phyloP scores from a whole-genome alignment of 1,140 invertebrate species.

The Liolophura sinensis region DNA sequence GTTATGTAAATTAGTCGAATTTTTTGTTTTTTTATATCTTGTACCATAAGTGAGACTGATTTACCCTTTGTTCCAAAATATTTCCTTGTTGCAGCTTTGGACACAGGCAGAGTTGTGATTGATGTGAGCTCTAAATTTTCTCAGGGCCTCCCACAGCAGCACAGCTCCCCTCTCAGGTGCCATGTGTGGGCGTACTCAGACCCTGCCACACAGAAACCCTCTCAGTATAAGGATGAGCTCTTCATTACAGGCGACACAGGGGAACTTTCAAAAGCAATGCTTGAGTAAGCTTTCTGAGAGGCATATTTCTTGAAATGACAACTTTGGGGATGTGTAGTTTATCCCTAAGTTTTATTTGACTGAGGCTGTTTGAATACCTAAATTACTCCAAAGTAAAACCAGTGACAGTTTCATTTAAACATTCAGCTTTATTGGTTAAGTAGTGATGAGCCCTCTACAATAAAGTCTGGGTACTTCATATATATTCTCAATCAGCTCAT shows the following conservation, averaged over 20 bases:
- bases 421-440: no score
- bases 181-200: slow-evolving; percentile 34
- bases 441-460: no score
- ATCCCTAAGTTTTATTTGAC: no score
- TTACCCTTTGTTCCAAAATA: not conserved
- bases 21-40: not conserved
- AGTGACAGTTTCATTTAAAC: no score
- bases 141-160: slow-evolving; percentile 30
- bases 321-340: no score
- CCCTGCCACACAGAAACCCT: slow-evolving; percentile 3
- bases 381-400: no score
- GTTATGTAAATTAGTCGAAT: not conserved
- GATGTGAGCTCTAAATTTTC: slow-evolving; percentile 31
- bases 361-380: no score
- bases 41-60: not conserved
- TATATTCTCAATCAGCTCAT: no score
- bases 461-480: no score
- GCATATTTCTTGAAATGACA: no score
- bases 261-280: slow-evolving; percentile 21
- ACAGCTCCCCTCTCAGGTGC: slow-evolving; percentile 24
- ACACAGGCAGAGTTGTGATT: slow-evolving; percentile 24
- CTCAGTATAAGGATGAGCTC: slow-evolving; percentile 16
- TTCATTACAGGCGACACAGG: slow-evolving; percentile 20
- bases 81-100: slow-evolving; percentile 22
- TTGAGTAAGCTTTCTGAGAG: slow-evolving; percentile 26